Percentiles rank a stretch among this genome's conserved stretches.
These are phyloP conservation scores for Phalacrocorax brasilianus DNA, from an alignment of 2,113 vertebrate genomes.

Conservation along the genomic window DNA sequence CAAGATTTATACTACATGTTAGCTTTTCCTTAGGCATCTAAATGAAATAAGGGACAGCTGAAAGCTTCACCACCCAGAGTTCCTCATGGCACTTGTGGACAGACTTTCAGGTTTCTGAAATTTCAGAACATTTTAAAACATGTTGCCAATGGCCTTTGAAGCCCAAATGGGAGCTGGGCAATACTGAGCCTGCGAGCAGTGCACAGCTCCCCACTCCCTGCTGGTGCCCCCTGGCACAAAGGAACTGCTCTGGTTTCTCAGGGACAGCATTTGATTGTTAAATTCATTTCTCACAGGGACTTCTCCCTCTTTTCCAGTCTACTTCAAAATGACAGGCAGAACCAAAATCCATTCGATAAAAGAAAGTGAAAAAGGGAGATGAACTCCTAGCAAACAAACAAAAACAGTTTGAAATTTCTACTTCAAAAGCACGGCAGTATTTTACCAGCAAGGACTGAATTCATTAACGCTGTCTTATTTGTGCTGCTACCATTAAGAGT, in stretches of 20 bases:
- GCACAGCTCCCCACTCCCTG: background rate
- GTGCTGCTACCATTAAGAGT: background rate
- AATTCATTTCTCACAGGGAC: background rate
- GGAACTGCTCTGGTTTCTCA: background rate
- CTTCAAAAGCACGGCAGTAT: conserved; percentile 19
- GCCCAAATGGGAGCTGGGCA: background rate
- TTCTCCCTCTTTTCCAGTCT: background rate
- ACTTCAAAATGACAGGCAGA: background rate
- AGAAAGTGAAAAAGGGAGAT: background rate
- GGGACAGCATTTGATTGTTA: conserved; percentile 7
- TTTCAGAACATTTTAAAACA: background rate
- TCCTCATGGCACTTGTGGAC: background rate
- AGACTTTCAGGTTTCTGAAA: background rate
- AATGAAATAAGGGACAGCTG: background rate
- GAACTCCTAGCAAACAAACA: conserved; percentile 8
- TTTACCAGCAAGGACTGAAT: conserved; percentile 29
- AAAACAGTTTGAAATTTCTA: conserved; percentile 32
- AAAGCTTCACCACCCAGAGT: background rate
- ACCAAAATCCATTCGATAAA: background rate
- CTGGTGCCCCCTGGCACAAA: background rate
- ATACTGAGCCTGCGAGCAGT: background rate
- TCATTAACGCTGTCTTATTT: background rate
- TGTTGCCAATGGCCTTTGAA: background rate
- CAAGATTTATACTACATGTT: background rate
- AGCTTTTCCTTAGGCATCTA: background rate